phyloP scores from a whole-genome alignment of 2,797 vertebrate genomes.

The Anguilla anguilla region DNA sequence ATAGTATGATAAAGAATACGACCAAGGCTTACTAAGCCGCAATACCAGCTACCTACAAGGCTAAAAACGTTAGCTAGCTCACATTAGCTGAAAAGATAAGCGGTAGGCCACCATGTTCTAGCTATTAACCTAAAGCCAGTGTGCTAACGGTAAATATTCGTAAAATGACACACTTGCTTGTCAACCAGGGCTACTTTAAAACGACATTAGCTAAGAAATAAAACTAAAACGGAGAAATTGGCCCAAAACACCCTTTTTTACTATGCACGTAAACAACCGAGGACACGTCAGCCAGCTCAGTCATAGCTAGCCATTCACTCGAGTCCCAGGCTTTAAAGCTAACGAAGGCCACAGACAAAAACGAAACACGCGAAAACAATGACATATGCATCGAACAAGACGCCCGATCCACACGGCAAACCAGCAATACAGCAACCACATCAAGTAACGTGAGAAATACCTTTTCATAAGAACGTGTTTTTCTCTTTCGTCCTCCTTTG shows the following conservation, averaged over 20 bases:
- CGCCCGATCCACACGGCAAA: neutral
- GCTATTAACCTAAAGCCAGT: neutral
- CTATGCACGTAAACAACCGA: neutral
- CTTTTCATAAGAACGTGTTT: constrained; percentile 73
- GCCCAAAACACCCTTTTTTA: neutral
- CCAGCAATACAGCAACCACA: neutral
- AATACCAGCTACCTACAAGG: too few species aligned
- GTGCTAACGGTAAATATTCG: neutral
- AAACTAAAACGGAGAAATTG: neutral
- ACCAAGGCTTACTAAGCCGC: too few species aligned
- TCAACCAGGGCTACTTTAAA: neutral
- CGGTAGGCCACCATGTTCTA: neutral
- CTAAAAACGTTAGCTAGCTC: too few species aligned
- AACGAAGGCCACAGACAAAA: neutral
- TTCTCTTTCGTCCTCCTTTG: constrained; percentile 56
- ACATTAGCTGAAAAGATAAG: too few species aligned
- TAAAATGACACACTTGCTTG: neutral
- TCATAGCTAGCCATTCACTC: neutral
- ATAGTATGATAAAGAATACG: too few species aligned
- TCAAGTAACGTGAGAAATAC: constrained; percentile 51
- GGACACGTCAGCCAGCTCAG: neutral
- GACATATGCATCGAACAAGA: neutral
- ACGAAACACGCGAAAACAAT: neutral
- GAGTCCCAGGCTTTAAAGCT: constrained; percentile 1
- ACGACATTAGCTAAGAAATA: neutral